Percentiles rank a stretch among this genome's conserved stretches.
phyloP scores from a whole-genome alignment of 2,113 vertebrate genomes.

The Corydoras maculifer region DNA sequence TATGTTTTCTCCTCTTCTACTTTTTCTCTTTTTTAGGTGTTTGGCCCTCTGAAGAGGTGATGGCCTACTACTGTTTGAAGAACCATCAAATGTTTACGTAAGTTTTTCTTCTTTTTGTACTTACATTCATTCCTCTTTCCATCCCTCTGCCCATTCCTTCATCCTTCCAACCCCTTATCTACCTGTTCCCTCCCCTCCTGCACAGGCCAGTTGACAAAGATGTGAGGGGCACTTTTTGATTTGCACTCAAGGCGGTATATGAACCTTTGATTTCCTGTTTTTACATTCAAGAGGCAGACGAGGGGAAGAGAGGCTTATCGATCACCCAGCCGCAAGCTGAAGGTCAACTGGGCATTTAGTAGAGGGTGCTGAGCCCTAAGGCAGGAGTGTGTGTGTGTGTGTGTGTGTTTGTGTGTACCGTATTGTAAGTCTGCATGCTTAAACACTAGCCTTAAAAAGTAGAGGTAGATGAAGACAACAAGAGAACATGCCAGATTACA shows the following conservation, averaged over 20 bases:
- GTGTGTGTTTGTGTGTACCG: slow-evolving; percentile 9
- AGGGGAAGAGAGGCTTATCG: slow-evolving; percentile 81
- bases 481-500: slow-evolving; percentile 39
- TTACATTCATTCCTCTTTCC: neutral
- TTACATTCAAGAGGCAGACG: slow-evolving; percentile 71
- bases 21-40: slow-evolving; percentile 68
- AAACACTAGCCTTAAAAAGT: too few species aligned
- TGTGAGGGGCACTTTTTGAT: slow-evolving; percentile 89
- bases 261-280: slow-evolving; percentile 92
- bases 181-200: slow-evolving; percentile 51
- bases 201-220: slow-evolving; percentile 66
- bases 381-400: neutral
- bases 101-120: slow-evolving; percentile 33
- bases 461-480: slow-evolving; percentile 16
- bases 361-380: slow-evolving; percentile 33
- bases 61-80: slow-evolving; percentile 94
- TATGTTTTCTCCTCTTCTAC: too few species aligned
- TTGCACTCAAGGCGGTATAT: slow-evolving; percentile 89
- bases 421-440: too few species aligned
- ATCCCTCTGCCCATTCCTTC: neutral
- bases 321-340: slow-evolving; percentile 82
- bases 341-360: slow-evolving; percentile 70
- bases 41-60: slow-evolving; percentile 95
- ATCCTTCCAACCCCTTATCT: neutral
- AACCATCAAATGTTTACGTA: slow-evolving; percentile 85